Evolutionary conservation across 2,113 vertebrate genomes (phyloP), one percentile per base, ranked within the genome.

Genomic region (Brienomyrus longianalis): DNA sequence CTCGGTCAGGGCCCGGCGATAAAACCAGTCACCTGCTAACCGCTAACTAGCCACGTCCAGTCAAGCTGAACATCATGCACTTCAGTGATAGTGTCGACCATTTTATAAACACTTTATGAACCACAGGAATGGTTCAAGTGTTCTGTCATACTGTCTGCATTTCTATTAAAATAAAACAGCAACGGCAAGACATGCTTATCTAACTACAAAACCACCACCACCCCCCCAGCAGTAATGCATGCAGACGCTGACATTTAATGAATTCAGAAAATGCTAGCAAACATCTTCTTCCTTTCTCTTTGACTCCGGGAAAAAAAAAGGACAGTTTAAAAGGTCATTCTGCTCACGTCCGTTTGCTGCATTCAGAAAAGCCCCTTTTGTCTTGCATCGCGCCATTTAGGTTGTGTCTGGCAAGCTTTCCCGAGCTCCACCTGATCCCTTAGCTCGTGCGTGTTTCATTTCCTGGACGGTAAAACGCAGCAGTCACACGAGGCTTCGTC

Each of bases 241-340:
- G 94, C 94, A 93, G 92, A 92, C 90, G 90, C 90, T 95, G 94
- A 93, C 94, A 95, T 94, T 95, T 95, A 93, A 94, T 94, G 91
- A 54, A 45, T 27, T 52, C 43, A 62, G 84, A 27, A 54, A 87
- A 86, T 87, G 56, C 47, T 74, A 70, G 83, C 59, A 90, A 90
- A 90, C 83, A 86, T 87, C 59, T 85, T 90, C 89, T 84, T 87
- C 27, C 84, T 39, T 51, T 45, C 59, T 52, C 39, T 74, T 51
- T 90, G 84, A 87, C 39, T 66, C 21, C 52, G n/a, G 39, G 39
- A 54, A 19, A 54, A n/a, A 52, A 85, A 31, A 80, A 39, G 56
- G 89, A 86, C 89, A 39, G 43, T 86, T 74, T 70, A 86, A 90
- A 90, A 90, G 89, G 89, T 90, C 89, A 86, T 23, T 90, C 59